Base-by-base conservation (phyloP, 1,140 invertebrate species). In the Drosophila dunni region DNA sequence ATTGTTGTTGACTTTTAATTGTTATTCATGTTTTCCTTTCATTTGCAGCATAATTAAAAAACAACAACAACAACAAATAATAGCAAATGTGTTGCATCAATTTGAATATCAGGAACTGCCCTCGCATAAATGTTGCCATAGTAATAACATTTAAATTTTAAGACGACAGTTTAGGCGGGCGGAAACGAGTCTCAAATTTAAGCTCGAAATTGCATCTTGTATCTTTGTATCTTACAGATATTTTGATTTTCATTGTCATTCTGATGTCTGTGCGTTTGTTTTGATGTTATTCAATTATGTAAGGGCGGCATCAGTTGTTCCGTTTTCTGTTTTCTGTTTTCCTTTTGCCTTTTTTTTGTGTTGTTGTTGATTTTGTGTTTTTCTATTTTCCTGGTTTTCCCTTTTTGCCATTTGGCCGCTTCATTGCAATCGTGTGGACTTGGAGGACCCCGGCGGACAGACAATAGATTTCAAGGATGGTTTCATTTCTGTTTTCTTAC, bases 391-490 rank as follows among this genome's bases (percentile, higher is more conserved):
- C 29, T 33, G 40, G 61, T 70, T 70, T 75, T 45, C 64, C 24
- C 15, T 20, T 51, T 65, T 61, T 38, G 36, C 60, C 46, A 54
- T 75, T 75, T 69, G 51, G 50, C 13, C 66, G 65, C 65, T 75
- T 75, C 65, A 69, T 65, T 74, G 73, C 81, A 84, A 78, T 81
- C 81, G 78, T 84, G 61, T 77, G 78, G 62, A 72, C 75, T 60
- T 42, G 10, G 44, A 1, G 44, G 34, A 79, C 57, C 48, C 57
- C 50, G 36, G 38, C 54, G 60, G 80, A 79, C 72, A 81, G 74
- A 81, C 81, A 81, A 84, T 86, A 69, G 83, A 88, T 88, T 88
- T 88, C 84, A 88, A 88, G 83, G 69, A 83, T 88, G 83, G 80
- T 84, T 88, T 83, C 84, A 67, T 78, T 83, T 88, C 61, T 51